A percentile compares a stretch with the other conserved stretches of the same genome.
Evolutionary conservation across 2,888 invertebrate genomes (phyloP).

Genomic region (Ophion ellenae): DNA sequence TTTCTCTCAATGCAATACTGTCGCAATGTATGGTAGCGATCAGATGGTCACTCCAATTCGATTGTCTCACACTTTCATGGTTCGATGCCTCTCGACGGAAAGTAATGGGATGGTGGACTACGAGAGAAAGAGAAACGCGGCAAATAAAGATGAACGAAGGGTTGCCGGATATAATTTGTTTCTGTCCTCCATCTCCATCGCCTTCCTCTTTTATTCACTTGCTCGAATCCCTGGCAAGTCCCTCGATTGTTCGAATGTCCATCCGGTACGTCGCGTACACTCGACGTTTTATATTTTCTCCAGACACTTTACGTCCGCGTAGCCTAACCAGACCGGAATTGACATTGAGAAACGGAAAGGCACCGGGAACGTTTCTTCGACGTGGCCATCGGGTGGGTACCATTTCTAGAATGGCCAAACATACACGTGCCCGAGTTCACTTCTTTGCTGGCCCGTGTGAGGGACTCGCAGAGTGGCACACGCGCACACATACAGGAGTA

Average conservation of each 20-base stretch:
- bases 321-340: not conserved
- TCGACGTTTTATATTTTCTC: conserved; percentile 18
- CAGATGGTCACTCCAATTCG: conserved; percentile 27
- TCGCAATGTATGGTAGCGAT: not conserved
- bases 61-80: conserved; percentile 47
- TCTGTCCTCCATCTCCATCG: too few species aligned
- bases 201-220: not conserved
- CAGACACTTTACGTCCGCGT: not conserved
- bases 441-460: conserved; percentile 48
- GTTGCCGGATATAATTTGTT: not conserved
- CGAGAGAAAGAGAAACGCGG: not conserved
- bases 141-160: conserved; percentile 9
- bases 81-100: not conserved
- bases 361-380: conserved; percentile 32
- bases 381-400: conserved; percentile 40
- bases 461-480: conserved; percentile 32
- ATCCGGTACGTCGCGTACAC: not conserved
- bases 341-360: conserved; percentile 15
- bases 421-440: conserved; percentile 47
- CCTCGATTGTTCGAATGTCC: not conserved
- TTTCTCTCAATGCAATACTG: not conserved
- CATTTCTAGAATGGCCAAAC: conserved; percentile 21
- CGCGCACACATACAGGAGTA: not conserved
- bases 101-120: not conserved
- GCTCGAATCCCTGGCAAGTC: conserved; percentile 13